Evolutionary conservation across 1,140 invertebrate genomes (phyloP), one percentile per base, ranked within the genome.

Genomic region (Leptinotarsa texana): DNA sequence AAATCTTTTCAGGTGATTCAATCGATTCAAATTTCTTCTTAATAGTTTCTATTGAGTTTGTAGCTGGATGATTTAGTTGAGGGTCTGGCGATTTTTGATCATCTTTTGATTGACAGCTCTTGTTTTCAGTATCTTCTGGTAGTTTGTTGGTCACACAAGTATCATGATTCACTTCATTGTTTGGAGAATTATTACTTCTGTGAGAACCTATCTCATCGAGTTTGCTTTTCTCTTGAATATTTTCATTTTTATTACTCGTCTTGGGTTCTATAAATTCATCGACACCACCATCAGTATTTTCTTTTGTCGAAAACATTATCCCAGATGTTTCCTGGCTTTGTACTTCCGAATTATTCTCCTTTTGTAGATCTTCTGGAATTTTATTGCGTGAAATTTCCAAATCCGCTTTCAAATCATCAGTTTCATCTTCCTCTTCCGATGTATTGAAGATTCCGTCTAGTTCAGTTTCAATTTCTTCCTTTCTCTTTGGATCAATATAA

Each of bases 371-470:
- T 65, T 15, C 21, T 21, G 27, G 21, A 65, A 8, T 27, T 27
- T 17, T 6, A 65, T 4, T 15, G 15, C 63, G 0, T 13, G 27
- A 11, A 62, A 62, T 62, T 27, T 17, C 17, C 13, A 65, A 18
- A 65, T 65, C 3, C 15, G 13, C 63, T 22, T 65, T 65, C 15
- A 24, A 22, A 18, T 65, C 22, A 0, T 5, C 27, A 13, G 13
- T 21, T 65, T 17, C 18, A 4, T 76, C 22, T 62, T 33, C 63
- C 22, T 72, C 49, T 69, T 47, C 51, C 1, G 61, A 21, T 13
- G 42, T 17, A 21, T 74, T 27, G 22, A 27, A 69, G 21, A 61
- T 27, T 49, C 69, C 67, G 17, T 69, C 61, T 2, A 70, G 22
- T 5, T 48, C 24, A 17, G 21, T 21, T n/a, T 70, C 69, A 57